phyloP scores from a whole-genome alignment of 2,888 invertebrate species.

The Clivina fossor region DNA sequence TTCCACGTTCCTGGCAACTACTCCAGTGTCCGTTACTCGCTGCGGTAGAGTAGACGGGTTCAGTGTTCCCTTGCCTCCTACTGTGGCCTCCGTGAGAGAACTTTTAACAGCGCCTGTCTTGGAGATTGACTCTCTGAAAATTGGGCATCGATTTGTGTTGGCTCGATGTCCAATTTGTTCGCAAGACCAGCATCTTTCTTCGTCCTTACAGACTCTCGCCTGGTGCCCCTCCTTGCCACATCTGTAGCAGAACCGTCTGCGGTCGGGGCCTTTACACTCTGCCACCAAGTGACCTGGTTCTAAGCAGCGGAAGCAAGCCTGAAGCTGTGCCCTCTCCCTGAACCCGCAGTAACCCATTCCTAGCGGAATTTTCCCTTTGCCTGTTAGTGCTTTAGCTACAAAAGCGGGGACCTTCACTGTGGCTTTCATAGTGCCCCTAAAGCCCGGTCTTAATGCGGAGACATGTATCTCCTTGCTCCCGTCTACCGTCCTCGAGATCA shows the following conservation, averaged over 20 bases:
- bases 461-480: slow-evolving; percentile 9
- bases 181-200: too few species aligned
- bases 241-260: slow-evolving; percentile 12
- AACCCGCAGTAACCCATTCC: slow-evolving; percentile 27
- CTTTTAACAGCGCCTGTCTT: too few species aligned
- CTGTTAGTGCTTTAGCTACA: neutral
- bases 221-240: slow-evolving; percentile 20
- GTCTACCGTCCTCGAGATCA: neutral
- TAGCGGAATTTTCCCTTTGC: slow-evolving; percentile 26
- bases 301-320: slow-evolving; percentile 15
- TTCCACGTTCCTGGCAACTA: too few species aligned
- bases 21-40: too few species aligned
- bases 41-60: too few species aligned
- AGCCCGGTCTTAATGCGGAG: slow-evolving; percentile 28
- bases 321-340: slow-evolving; percentile 10
- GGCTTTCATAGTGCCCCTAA: slow-evolving; percentile 26
- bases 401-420: slow-evolving; percentile 17
- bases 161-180: too few species aligned
- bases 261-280: slow-evolving; percentile 20
- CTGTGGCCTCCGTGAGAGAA: too few species aligned
- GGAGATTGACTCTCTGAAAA: too few species aligned
- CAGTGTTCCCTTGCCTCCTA: too few species aligned
- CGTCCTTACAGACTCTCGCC: too few species aligned
- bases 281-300: slow-evolving; percentile 13
- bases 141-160: too few species aligned